Conservation (phyloP, 2,888 invertebrate genomes). For the Ophonus ardosiacus region DNA sequence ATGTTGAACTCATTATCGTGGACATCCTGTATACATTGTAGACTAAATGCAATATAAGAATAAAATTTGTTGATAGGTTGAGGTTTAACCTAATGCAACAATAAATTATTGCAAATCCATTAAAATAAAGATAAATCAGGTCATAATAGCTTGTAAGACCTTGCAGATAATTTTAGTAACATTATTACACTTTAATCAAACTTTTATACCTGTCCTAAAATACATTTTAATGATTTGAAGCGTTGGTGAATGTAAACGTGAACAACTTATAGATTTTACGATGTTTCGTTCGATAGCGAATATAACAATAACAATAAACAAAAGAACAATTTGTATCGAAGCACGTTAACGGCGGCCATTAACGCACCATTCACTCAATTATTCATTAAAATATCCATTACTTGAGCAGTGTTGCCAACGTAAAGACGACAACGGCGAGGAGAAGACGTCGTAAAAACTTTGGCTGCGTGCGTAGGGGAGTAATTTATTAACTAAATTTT, state of each 20-base stretch:
- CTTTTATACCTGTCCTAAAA: not conserved
- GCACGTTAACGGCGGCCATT: constrained; percentile 46
- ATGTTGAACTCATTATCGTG: no score
- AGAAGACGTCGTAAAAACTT: constrained; percentile 48
- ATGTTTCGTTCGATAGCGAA: constrained; percentile 10
- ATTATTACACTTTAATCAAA: constrained; percentile 7
- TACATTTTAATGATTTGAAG: not conserved
- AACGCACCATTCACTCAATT: constrained; percentile 56
- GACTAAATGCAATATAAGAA: not conserved
- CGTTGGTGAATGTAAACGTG: not conserved
- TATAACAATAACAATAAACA: constrained; percentile 35
- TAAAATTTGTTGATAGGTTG: not conserved
- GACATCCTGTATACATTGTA: not conserved
- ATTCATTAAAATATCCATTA: constrained; percentile 62
- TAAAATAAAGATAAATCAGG: not conserved
- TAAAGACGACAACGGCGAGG: constrained; percentile 13
- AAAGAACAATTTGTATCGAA: constrained; percentile 45
- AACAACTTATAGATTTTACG: constrained; percentile 5
- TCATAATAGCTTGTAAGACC: not conserved
- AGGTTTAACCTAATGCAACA: not conserved
- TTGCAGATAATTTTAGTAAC: not conserved
- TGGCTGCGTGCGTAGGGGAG: not conserved
- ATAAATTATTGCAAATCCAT: not conserved
- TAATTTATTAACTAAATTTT: constrained; percentile 55
- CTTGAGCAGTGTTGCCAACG: constrained; percentile 53